Percentiles rank a stretch among this genome's conserved stretches.
Evolutionary conservation across 2,888 invertebrate species (phyloP).

Genomic region (Phrixothrix hirtus): DNA sequence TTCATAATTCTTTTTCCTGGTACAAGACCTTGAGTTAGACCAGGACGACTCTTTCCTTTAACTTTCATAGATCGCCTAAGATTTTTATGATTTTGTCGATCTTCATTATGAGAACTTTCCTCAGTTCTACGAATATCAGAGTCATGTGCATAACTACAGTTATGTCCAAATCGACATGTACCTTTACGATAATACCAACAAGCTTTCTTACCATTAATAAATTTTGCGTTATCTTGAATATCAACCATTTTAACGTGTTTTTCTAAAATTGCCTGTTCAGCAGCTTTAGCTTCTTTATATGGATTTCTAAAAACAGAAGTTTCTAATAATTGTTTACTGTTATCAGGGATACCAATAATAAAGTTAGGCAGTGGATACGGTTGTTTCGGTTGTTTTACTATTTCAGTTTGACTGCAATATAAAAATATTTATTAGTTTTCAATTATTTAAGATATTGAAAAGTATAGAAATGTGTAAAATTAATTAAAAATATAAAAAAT

Average conservation of each 20-base stretch:
- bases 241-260: constrained; percentile 92
- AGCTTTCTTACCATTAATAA: constrained; percentile 84
- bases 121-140: constrained; percentile 74
- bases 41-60: constrained; percentile 74
- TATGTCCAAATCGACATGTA: constrained; percentile 86
- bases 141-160: constrained; percentile 90
- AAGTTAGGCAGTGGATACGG: constrained; percentile 70
- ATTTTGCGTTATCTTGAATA: constrained; percentile 68
- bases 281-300: constrained; percentile 82
- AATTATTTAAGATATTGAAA: constrained; percentile 30
- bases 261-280: constrained; percentile 83
- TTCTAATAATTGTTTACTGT: constrained; percentile 51
- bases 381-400: too few species aligned
- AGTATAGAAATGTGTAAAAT: neutral
- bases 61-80: neutral
- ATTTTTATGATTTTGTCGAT: constrained; percentile 30
- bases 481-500: constrained; percentile 30
- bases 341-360: constrained; percentile 56
- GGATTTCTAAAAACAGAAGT: constrained; percentile 87
- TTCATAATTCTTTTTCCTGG: constrained; percentile 87
- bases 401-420: too few species aligned
- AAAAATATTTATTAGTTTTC: constrained; percentile 49
- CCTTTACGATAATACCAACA: constrained; percentile 94
- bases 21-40: constrained; percentile 72
- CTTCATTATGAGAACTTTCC: constrained; percentile 44